Evolutionary conservation across 2,113 vertebrate species (phyloP).

Genomic region (Corydoras maculifer): DNA sequence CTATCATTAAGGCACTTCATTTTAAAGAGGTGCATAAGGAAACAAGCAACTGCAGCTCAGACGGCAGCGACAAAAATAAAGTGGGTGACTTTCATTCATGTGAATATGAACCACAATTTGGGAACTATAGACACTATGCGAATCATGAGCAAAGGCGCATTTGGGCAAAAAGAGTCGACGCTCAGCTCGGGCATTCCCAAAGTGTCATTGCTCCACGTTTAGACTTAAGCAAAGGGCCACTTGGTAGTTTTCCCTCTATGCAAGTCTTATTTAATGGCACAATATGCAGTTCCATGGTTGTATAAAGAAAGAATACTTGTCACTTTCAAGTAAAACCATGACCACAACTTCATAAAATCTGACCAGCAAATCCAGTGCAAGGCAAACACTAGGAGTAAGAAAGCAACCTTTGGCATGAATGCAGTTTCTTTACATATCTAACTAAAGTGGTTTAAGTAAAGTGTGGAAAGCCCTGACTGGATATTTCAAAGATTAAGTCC

Average conservation of each 20-base stretch:
- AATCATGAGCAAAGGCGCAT: no score
- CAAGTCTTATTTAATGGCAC: no score
- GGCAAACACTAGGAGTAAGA: conserved; percentile 1
- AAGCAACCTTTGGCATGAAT: conserved; percentile 52
- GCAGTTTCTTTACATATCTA: conserved; percentile 48
- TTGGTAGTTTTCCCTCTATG: no score
- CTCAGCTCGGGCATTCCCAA: no score
- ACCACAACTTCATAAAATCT: background rate
- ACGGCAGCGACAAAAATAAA: background rate
- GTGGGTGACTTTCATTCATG: conserved; percentile 4
- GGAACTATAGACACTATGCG: no score
- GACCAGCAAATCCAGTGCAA: background rate
- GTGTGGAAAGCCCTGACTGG: conserved; percentile 37
- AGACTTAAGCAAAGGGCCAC: no score
- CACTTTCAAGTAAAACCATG: conserved; percentile 10
- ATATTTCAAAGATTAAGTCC: conserved; percentile 3
- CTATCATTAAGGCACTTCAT: conserved; percentile 40
- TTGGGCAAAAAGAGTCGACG: no score
- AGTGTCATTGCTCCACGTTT: no score
- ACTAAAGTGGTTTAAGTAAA: conserved; percentile 53
- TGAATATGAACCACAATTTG: background rate
- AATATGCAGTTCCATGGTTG: no score
- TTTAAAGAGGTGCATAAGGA: conserved; percentile 22
- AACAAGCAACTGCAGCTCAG: conserved; percentile 7
- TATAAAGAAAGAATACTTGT: no score